Percentiles rank a stretch among this genome's conserved stretches.
Conservation (phyloP, 53 echinoderm and acorn worm species). For the Luidia sarsii region DNA sequence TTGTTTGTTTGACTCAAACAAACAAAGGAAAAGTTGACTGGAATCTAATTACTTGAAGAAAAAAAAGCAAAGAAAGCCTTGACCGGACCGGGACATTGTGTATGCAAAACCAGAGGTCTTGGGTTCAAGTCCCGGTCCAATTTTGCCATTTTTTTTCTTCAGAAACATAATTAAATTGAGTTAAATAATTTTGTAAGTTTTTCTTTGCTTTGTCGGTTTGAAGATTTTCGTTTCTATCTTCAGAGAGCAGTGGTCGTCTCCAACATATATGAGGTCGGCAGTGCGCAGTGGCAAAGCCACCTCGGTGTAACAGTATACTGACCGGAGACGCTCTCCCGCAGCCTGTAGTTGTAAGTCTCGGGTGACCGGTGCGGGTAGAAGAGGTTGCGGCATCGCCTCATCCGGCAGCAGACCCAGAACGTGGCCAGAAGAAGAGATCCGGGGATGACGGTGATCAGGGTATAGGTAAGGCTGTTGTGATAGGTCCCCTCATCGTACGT, state of each 20-base stretch:
- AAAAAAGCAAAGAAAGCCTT: too few species aligned
- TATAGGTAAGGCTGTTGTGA: conserved; percentile 39
- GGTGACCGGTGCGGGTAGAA: conserved; percentile 1
- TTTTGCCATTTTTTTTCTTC: too few species aligned
- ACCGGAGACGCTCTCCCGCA: not conserved
- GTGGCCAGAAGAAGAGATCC: not conserved
- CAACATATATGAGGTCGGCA: not conserved
- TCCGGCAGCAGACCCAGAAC: conserved; percentile 27
- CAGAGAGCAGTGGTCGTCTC: not conserved
- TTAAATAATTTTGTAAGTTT: too few species aligned
- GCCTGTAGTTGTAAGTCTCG: not conserved
- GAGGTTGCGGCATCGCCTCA: conserved; percentile 10
- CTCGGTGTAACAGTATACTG: not conserved
- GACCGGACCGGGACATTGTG: too few species aligned
- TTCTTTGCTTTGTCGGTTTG: too few species aligned
- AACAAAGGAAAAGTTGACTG: too few species aligned
- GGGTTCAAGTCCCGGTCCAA: too few species aligned
- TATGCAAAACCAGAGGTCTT: too few species aligned
- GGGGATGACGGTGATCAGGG: conserved; percentile 38
- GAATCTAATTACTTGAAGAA: too few species aligned
- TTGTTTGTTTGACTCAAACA: too few species aligned
- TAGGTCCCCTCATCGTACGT: conserved; percentile 13
- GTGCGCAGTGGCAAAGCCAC: too few species aligned
- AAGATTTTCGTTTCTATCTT: not conserved
- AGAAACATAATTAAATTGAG: too few species aligned